Conservation (phyloP, 2,888 invertebrate genomes). For the Acanthoscelides obtectus region DNA sequence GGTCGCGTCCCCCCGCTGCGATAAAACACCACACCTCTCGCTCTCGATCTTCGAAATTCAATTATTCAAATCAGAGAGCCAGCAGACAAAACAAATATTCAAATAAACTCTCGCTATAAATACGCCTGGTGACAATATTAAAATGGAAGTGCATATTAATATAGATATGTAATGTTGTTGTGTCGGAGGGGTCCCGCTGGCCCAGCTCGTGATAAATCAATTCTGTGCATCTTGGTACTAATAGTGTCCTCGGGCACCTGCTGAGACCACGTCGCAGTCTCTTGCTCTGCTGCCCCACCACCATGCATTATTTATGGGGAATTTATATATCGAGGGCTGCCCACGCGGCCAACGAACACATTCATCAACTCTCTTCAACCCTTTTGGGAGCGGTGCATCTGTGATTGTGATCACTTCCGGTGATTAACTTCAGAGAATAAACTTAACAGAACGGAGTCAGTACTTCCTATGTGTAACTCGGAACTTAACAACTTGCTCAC, state of each 20-base stretch:
- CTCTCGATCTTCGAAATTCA: slow-evolving; percentile 43
- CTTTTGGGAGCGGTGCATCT: background rate
- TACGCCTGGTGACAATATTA: slow-evolving; percentile 50
- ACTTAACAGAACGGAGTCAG: background rate
- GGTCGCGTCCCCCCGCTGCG: slow-evolving; percentile 26
- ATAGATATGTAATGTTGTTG: slow-evolving; percentile 43
- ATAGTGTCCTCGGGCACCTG: slow-evolving; percentile 46
- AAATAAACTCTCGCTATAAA: slow-evolving; percentile 43
- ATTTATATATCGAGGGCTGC: background rate
- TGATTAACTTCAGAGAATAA: background rate
- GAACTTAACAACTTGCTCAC: too few relatives aligned
- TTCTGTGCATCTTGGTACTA: slow-evolving; percentile 46
- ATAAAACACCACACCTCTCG: slow-evolving; percentile 38
- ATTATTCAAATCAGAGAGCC: slow-evolving; percentile 37
- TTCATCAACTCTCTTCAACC: background rate
- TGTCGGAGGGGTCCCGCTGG: slow-evolving; percentile 35
- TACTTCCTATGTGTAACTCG: too few relatives aligned
- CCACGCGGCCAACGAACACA: background rate
- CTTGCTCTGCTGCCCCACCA: background rate
- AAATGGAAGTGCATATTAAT: slow-evolving; percentile 47
- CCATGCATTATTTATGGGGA: background rate
- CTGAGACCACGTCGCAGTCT: slow-evolving; percentile 24
- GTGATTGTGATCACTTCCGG: background rate
- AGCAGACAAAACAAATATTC: slow-evolving; percentile 44
- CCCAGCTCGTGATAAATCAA: slow-evolving; percentile 47